Base-by-base conservation (phyloP, 2,797 vertebrate genomes). In the Galagoides demidoff region DNA sequence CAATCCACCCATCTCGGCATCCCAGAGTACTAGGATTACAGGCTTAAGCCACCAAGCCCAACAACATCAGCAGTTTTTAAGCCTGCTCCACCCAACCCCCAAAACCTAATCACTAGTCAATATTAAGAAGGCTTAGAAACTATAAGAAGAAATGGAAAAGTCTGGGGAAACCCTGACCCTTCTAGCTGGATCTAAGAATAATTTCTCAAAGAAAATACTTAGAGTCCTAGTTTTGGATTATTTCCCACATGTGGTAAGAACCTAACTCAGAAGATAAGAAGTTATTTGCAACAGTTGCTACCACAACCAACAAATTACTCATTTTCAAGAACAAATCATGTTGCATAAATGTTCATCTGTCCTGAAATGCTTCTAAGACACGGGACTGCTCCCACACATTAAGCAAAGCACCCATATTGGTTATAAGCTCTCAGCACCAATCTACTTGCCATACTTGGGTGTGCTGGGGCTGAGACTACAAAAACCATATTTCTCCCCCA, bases 91-190 rank as follows among this genome's bases (percentile, higher is more conserved):
- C 25, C 19, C 85, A 74, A 34, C 25, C 25, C 61, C 78, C 31
- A 29, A 95, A 92, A 81, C 71, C 63, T 78, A 64, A 83, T 37
- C 34, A 81, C 78, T 37, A 87, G 63, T 84, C 77, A 74, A 59
- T 66, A 63, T 94, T 74, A 92, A 92, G 25, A 92, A 74, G 31
- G 92, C 23, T 76, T 95, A 71, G 45, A 84, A 94, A 55, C 29
- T 64, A 74, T 86, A 70, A 37, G 45, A 63, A 84, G 52, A 94
- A 89, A 77, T n/a, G 4, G 19, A 63, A 90, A 61, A 19, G 49
- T 49, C 87, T 85, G 34, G 81, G 85, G 64, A 81, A 82, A 64
- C 22, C 6, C 10, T 78, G 55, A 64, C 34, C 3, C 55, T 84
- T 22, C 55, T 45, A 23, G 82, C 59, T 71, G 0, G 31, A 43